A percentile compares a stretch with the other conserved stretches of the same genome.
Evolutionary conservation across 2,888 invertebrate genomes (phyloP).

Genomic region (Tiliacea citrago): DNA sequence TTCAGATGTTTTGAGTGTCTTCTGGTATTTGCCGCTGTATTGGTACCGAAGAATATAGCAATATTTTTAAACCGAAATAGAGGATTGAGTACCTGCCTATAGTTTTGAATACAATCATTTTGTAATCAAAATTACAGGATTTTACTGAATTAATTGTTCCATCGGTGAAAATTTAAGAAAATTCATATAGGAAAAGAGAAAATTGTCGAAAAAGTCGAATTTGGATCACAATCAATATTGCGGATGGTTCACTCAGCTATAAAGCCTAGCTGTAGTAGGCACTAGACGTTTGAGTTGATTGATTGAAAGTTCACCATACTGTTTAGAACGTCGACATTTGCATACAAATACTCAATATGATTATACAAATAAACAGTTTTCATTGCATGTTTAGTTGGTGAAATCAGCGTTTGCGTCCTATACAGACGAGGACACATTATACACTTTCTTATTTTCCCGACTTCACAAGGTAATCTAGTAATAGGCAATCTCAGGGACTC

Average conservation of each 20-base stretch:
- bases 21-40: no score
- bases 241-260: constrained; percentile 1
- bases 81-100: no score
- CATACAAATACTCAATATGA: constrained; percentile 59
- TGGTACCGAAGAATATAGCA: background rate
- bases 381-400: constrained; percentile 70
- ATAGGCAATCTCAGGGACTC: constrained; percentile 88
- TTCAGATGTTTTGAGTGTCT: no score
- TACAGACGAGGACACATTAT: constrained; percentile 76
- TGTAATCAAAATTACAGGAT: background rate
- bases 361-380: constrained; percentile 66
- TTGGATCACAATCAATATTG: constrained; percentile 16
- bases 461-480: constrained; percentile 86
- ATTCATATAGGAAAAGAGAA: background rate
- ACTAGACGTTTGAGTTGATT: constrained; percentile 26
- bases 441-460: constrained; percentile 86
- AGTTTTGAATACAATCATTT: background rate
- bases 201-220: background rate
- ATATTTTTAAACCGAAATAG: background rate
- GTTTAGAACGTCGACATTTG: constrained; percentile 29
- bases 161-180: background rate
- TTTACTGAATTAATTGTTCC: background rate
- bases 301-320: constrained; percentile 33
- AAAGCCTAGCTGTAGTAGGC: constrained; percentile 4
- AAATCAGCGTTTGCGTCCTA: constrained; percentile 75